A percentile compares a stretch with the other conserved stretches of the same genome.
These are phyloP conservation scores for Microdon myrmicae DNA, from an alignment of 2,888 invertebrate genomes.

Conservation along the genomic window DNA sequence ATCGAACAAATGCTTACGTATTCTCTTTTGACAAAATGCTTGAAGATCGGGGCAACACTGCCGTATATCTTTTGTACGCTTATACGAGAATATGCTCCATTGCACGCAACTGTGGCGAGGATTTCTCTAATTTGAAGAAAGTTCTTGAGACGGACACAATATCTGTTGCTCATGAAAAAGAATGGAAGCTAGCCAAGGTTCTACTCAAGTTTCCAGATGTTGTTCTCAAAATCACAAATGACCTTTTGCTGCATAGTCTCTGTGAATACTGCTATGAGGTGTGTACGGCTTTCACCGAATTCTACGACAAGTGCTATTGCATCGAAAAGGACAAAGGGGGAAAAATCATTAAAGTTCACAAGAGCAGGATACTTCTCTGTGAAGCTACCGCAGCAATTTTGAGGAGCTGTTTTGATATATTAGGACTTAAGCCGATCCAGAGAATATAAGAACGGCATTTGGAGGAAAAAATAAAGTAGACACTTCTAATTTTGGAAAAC, in stretches of 20 bases:
- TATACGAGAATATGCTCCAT: slow-evolving; percentile 94
- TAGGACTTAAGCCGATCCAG: slow-evolving; percentile 90
- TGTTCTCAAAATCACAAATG: slow-evolving; percentile 81
- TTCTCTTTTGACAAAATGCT: slow-evolving; percentile 99
- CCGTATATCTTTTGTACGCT: slow-evolving; percentile 95
- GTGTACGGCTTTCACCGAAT: slow-evolving; percentile 92
- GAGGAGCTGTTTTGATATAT: slow-evolving; percentile 86
- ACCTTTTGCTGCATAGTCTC: slow-evolving; percentile 84
- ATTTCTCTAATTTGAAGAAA: slow-evolving; percentile 72
- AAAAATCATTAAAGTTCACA: slow-evolving; percentile 83
- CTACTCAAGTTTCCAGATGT: slow-evolving; percentile 89
- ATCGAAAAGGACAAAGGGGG: slow-evolving; percentile 90
- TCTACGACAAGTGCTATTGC: slow-evolving; percentile 98
- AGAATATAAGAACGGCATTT: slow-evolving; percentile 92
- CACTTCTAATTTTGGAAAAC: no score
- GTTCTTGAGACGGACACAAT: slow-evolving; percentile 73
- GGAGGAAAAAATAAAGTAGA: no score
- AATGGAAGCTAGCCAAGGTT: slow-evolving; percentile 92
- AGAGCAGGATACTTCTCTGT: slow-evolving; percentile 87
- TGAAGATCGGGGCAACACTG: slow-evolving; percentile 98
- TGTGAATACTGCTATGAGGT: slow-evolving; percentile 97
- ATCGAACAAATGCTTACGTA: slow-evolving; percentile 92
- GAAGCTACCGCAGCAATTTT: slow-evolving; percentile 92
- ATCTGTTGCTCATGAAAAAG: slow-evolving; percentile 86
- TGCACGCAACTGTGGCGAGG: slow-evolving; percentile 72